These are phyloP conservation scores for Crossaster papposus DNA, from an alignment of 53 echinoderm and acorn worm species.

Conservation along the genomic window DNA sequence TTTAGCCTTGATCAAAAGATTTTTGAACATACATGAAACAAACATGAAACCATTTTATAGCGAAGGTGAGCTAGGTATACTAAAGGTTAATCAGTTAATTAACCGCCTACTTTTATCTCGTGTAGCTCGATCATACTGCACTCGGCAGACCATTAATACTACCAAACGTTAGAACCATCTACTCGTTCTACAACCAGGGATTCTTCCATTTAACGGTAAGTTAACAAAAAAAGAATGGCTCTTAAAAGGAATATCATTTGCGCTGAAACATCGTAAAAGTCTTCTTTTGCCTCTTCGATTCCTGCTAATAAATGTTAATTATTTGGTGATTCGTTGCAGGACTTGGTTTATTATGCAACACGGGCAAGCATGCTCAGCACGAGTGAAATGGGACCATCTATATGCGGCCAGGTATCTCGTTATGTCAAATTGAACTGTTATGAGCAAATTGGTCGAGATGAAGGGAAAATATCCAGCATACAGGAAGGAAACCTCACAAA, in stretches of 20 bases:
- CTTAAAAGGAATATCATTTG: not conserved
- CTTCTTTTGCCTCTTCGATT: not conserved
- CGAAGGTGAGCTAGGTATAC: not conserved
- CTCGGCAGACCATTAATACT: constrained; percentile 24
- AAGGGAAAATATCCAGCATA: too few relatives aligned
- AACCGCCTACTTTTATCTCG: not conserved
- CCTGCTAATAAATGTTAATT: too few relatives aligned
- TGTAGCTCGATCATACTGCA: constrained; percentile 9
- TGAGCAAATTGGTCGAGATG: too few relatives aligned
- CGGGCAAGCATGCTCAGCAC: not conserved
- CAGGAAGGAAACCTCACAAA: too few relatives aligned
- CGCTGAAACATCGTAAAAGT: too few relatives aligned
- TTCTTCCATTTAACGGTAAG: constrained; percentile 53
- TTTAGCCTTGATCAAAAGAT: too few relatives aligned
- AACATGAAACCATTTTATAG: too few relatives aligned
- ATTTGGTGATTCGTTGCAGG: not conserved
- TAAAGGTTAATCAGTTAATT: not conserved
- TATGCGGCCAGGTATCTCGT: constrained; percentile 13
- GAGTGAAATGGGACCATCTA: constrained; percentile 24
- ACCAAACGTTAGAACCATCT: constrained; percentile 18
- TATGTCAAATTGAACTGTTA: too few relatives aligned
- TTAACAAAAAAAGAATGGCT: not conserved
- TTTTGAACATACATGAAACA: too few relatives aligned
- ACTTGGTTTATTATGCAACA: constrained; percentile 33
- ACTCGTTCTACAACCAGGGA: constrained; percentile 27